phyloP scores from a whole-genome alignment of 2,797 vertebrate species.

The Falco naumanni region DNA sequence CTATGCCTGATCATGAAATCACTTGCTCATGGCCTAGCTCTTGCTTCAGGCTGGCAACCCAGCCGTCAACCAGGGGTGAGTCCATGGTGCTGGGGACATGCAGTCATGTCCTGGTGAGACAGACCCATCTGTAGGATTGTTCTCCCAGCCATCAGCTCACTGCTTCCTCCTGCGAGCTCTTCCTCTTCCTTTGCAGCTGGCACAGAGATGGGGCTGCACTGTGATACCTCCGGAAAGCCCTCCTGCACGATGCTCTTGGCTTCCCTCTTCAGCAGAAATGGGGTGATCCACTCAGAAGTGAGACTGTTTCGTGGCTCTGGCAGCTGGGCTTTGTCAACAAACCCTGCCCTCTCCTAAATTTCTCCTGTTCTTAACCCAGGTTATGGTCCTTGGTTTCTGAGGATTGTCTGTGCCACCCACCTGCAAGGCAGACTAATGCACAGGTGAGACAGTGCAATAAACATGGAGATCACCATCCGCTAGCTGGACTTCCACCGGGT shows the following conservation, averaged over 20 bases:
- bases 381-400: neutral
- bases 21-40: neutral
- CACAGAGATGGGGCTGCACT: neutral
- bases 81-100: neutral
- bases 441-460: neutral
- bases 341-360: neutral
- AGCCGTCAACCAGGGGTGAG: rapidly evolving
- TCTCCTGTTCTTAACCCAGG: neutral
- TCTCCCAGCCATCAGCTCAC: neutral
- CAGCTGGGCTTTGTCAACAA: neutral
- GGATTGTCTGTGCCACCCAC: neutral
- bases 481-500: neutral
- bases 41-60: neutral
- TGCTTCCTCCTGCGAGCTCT: neutral
- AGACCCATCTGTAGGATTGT: neutral
- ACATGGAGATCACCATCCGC: neutral
- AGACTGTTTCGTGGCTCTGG: neutral
- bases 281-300: no score
- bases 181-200: neutral
- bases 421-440: neutral
- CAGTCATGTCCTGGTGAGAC: neutral
- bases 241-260: neutral
- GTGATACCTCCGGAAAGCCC: neutral
- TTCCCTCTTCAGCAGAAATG: neutral
- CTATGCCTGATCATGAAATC: neutral